These are phyloP conservation scores for Cactoblastis cactorum DNA, from an alignment of 2,888 invertebrate genomes.

Conservation along the genomic window DNA sequence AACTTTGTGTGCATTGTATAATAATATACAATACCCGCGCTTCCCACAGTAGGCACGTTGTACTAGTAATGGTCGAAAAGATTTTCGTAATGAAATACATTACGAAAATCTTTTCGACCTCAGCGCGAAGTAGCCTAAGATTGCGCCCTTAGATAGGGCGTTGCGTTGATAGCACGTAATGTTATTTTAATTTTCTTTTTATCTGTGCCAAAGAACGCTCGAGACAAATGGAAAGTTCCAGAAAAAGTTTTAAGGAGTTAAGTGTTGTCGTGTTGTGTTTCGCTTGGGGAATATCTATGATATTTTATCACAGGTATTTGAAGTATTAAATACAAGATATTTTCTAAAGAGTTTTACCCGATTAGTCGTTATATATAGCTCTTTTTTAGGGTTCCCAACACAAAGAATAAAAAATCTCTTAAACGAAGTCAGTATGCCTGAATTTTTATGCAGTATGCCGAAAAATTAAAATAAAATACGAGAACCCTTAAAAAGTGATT, in stretches of 20 bases:
- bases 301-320: not conserved
- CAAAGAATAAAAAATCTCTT: too few relatives aligned
- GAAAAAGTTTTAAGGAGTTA: not conserved
- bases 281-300: not conserved
- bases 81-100: too few relatives aligned
- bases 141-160: not conserved
- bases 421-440: too few relatives aligned
- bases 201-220: not conserved
- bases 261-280: not conserved
- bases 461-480: too few relatives aligned
- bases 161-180: not conserved
- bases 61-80: too few relatives aligned
- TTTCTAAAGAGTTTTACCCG: not conserved
- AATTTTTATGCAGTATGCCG: too few relatives aligned
- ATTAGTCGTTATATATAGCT: too few relatives aligned
- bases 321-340: not conserved
- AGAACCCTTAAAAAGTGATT: too few relatives aligned
- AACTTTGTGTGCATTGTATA: too few relatives aligned
- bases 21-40: too few relatives aligned
- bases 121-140: not conserved
- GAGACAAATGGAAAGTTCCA: not conserved
- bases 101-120: constrained; percentile 4
- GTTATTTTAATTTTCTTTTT: constrained; percentile 9
- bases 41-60: too few relatives aligned
- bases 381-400: too few relatives aligned